A percentile compares a stretch with the other conserved stretches of the same genome.
Evolutionary conservation across 2,113 vertebrate genomes (phyloP).

Genomic region (Callipepla squamata): DNA sequence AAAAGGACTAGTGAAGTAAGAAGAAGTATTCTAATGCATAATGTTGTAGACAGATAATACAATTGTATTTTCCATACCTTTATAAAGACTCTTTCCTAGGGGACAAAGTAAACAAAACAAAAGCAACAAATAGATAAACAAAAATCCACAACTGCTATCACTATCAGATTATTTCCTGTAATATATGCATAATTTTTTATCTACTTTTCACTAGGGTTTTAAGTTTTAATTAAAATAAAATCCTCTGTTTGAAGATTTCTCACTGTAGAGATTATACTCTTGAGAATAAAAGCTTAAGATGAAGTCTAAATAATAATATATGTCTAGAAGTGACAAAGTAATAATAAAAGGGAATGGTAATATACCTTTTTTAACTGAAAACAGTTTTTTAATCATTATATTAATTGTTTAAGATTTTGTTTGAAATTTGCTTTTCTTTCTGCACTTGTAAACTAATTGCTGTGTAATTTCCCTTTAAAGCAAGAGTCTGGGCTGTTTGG

Average conservation of each 20-base stretch:
- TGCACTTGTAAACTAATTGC: conserved; percentile 6
- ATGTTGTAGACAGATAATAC: background rate
- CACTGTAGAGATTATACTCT: background rate
- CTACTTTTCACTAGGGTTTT: background rate
- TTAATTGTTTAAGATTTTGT: background rate
- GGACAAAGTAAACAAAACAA: too few relatives aligned
- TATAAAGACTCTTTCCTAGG: background rate
- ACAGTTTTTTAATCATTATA: background rate
- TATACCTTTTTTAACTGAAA: background rate
- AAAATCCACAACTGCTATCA: background rate
- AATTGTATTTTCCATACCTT: background rate
- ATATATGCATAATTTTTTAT: background rate
- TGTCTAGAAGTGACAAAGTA: background rate
- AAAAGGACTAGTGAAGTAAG: background rate
- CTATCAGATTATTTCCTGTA: background rate
- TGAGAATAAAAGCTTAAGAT: background rate
- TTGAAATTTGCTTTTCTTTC: conserved; percentile 1
- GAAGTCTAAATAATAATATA: background rate
- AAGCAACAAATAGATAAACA: too few relatives aligned
- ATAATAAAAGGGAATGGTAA: background rate
- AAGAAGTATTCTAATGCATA: background rate
- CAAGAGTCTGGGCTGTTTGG: background rate
- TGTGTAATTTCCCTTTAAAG: conserved; percentile 38
- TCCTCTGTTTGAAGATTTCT: background rate
- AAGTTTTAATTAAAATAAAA: background rate